Percentiles rank a stretch among this genome's conserved stretches.
phyloP scores from a whole-genome alignment of 2,888 invertebrate species.

The Oasisia sp. region DNA sequence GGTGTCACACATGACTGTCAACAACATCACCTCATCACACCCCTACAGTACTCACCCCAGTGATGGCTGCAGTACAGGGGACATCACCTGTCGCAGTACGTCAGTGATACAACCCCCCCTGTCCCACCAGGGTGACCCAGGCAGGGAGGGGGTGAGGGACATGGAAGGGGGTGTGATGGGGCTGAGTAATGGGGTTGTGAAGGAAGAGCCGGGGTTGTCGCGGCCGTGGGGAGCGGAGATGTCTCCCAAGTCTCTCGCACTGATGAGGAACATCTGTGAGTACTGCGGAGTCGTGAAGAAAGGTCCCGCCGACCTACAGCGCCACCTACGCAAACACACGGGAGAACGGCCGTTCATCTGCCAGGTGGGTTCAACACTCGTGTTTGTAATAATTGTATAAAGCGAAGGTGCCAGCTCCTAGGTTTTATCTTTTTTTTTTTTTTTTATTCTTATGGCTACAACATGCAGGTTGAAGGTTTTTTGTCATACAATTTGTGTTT shows the following conservation, averaged over 20 bases:
- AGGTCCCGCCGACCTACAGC: conserved; percentile 56
- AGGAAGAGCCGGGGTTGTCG: not conserved
- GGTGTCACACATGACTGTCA: not conserved
- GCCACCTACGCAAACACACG: conserved; percentile 30
- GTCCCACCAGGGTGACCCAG: not conserved
- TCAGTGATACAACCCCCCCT: too few species aligned
- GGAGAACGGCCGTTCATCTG: conserved; percentile 44
- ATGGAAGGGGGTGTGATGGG: not conserved
- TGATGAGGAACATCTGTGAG: conserved; percentile 46
- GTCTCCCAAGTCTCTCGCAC: not conserved
- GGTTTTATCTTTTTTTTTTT: too few species aligned
- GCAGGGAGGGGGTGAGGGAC: not conserved
- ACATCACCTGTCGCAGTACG: not conserved
- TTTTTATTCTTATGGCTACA: too few species aligned
- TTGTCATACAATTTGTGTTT: too few species aligned
- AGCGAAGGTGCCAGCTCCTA: too few species aligned
- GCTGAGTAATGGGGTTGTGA: not conserved
- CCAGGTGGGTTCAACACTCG: conserved; percentile 10
- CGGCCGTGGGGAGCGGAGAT: not conserved
- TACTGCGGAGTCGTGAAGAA: conserved; percentile 58
- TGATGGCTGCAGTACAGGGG: not conserved
- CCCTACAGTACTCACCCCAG: not conserved
- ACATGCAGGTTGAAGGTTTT: too few species aligned
- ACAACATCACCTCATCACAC: not conserved
- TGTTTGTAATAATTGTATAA: not conserved